Evolutionary conservation across 2,888 invertebrate genomes (phyloP).

Genomic region (Drosophila anomalipes): DNA sequence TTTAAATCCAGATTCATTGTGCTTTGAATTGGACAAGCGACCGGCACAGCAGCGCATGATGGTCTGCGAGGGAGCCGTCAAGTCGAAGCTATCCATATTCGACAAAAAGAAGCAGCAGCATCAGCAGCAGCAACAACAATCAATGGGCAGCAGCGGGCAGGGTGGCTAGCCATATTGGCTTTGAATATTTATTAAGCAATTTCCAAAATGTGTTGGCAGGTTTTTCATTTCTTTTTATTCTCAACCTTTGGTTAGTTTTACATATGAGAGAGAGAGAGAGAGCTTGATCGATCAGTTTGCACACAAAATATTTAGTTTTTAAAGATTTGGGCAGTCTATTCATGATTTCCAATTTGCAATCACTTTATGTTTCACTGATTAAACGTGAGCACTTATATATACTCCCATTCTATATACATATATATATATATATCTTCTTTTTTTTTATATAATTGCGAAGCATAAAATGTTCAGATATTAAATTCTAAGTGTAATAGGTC

Average conservation of each 20-base stretch:
- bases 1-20: constrained; percentile 82
- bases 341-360: constrained; percentile 23
- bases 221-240: not conserved
- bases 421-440: not conserved
- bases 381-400: constrained; percentile 25
- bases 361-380: constrained; percentile 37
- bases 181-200: constrained; percentile 25
- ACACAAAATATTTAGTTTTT: constrained; percentile 21
- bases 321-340: constrained; percentile 5
- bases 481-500: constrained; percentile 26
- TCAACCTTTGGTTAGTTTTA: constrained; percentile 20
- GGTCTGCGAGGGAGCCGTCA: constrained; percentile 94
- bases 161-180: constrained; percentile 34
- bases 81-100: constrained; percentile 93
- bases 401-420: constrained; percentile 10
- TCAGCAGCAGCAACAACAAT: constrained; percentile 83
- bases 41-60: constrained; percentile 89
- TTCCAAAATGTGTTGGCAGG: constrained; percentile 29
- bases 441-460: constrained; percentile 16
- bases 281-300: constrained; percentile 21
- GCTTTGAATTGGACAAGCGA: constrained; percentile 85
- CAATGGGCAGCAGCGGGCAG: constrained; percentile 46
- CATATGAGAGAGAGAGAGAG: constrained; percentile 8
- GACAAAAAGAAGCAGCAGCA: constrained; percentile 88
- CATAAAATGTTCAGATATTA: constrained; percentile 15